Conservation (phyloP, 1,140 invertebrate genomes). For the Phortica variegata region DNA sequence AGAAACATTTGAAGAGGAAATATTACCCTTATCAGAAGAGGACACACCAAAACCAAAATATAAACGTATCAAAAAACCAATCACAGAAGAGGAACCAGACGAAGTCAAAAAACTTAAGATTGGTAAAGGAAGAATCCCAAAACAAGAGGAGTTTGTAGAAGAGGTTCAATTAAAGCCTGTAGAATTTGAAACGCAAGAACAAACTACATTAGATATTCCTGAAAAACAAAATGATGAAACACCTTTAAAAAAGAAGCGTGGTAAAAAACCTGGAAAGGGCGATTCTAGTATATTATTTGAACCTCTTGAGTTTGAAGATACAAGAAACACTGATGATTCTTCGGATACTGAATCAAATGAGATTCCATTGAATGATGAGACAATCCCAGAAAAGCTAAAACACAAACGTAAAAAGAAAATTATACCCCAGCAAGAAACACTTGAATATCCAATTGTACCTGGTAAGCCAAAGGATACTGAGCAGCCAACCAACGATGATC, state of each 20-base stretch:
- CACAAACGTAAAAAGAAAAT: constrained; percentile 28
- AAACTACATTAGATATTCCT: constrained; percentile 39
- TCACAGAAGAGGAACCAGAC: constrained; percentile 14
- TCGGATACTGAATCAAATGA: constrained; percentile 12
- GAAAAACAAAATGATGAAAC: constrained; percentile 34
- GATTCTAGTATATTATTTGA: constrained; percentile 21
- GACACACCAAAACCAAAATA: constrained; percentile 33
- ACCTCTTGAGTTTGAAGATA: constrained; percentile 13
- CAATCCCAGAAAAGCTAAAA: constrained; percentile 15
- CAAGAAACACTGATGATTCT: constrained; percentile 5
- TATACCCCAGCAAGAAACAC: constrained; percentile 8
- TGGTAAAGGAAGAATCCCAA: constrained; percentile 41
- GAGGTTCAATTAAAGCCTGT: constrained; percentile 59
- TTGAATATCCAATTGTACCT: constrained; percentile 17
- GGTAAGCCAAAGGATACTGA: constrained; percentile 19
- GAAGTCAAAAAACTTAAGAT: constrained; percentile 37
- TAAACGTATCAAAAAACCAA: constrained; percentile 38
- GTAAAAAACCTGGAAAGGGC: constrained; percentile 19
- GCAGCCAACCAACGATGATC: constrained; percentile 1
- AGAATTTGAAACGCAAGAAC: constrained; percentile 36
- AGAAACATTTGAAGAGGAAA: constrained; percentile 27
- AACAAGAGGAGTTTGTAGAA: constrained; percentile 52
- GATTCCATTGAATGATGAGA: constrained; percentile 14
- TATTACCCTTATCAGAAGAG: constrained; percentile 11
- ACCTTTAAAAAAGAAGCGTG: constrained; percentile 18